Base-by-base conservation (phyloP, 2,888 invertebrate species). In the Hipparchia sbordonii region DNA sequence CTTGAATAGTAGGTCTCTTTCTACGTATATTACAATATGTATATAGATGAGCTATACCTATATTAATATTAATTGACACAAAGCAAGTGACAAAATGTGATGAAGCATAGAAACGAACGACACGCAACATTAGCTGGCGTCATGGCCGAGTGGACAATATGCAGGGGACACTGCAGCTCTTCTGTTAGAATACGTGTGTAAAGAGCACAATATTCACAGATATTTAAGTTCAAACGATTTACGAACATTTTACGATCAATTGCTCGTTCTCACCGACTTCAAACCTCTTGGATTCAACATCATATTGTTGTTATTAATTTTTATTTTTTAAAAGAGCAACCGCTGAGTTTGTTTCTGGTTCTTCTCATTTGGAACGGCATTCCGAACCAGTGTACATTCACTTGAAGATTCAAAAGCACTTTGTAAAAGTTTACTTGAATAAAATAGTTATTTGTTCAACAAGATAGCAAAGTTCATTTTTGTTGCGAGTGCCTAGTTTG, bases 51-150 rank as follows among this genome's bases (percentile, higher is more conserved):
- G 10, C 2, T 39, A 33, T 54, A 12, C 10, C 10, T 10, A 12
- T 51, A 33, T 54, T 12, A 45, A 45, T 48, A 12, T 67, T 10
- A 69, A 61, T 61, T 51, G 39, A 51, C 52, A 61, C 68, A 72
- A 73, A 67, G 56, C 76, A 74, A 70, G 75, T 74, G 75, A 73
- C 76, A 73, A 74, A 72, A 75, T 74, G 77, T 72, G 75, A 67
- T 74, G 73, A 67, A 77, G 76, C 79, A 75, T 79, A 73, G 73
- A 77, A 76, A 73, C 72, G 72, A 75, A 66, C 76, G 76, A 78
- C 70, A 76, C 77, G 77, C 77, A 73, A 78, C 78, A 77, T 75
- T 76, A 77, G 72, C 71, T 76, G 56, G 71, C 72, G 77, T 77
- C 77, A 77, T 72, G 79, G 76, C 70, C 78, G 77, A 73, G 69